Conservation (phyloP, 2,113 vertebrate genomes). For the Turnix velox region DNA sequence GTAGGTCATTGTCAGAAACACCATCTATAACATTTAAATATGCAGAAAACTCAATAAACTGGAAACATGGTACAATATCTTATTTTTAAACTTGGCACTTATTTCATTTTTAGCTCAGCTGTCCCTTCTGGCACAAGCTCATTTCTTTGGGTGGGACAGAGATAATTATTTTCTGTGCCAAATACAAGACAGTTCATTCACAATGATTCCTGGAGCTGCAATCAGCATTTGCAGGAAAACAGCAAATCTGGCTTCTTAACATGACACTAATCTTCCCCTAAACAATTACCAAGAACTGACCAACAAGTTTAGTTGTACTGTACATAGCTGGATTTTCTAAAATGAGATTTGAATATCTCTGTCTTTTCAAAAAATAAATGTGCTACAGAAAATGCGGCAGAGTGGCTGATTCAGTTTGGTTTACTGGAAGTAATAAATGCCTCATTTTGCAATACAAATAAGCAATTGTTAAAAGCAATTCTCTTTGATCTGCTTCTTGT, state of each 20-base stretch:
- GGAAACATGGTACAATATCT: background rate
- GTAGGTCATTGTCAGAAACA: background rate
- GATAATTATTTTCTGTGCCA: conserved; percentile 46
- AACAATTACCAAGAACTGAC: background rate
- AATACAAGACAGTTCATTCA: conserved; percentile 14
- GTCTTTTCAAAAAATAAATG: background rate
- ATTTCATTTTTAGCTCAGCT: conserved; percentile 27
- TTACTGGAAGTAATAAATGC: background rate
- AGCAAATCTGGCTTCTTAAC: conserved; percentile 17
- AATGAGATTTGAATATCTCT: background rate
- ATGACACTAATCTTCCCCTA: background rate
- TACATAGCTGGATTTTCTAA: background rate
- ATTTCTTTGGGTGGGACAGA: conserved; percentile 11
- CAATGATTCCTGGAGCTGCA: conserved; percentile 18
- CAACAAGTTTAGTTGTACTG: background rate
- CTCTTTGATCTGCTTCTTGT: background rate
- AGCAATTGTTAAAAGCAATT: background rate
- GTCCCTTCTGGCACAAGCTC: conserved; percentile 3
- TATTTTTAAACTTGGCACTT: background rate
- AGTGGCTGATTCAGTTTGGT: background rate
- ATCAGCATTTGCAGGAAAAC: conserved; percentile 12
- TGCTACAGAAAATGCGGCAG: background rate
- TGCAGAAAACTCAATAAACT: background rate
- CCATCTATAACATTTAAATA: background rate
- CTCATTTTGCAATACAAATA: conserved; percentile 4